A percentile compares a stretch with the other conserved stretches of the same genome.
phyloP scores from a whole-genome alignment of 1,140 invertebrate species.

The Rhagoletis zephyria region DNA sequence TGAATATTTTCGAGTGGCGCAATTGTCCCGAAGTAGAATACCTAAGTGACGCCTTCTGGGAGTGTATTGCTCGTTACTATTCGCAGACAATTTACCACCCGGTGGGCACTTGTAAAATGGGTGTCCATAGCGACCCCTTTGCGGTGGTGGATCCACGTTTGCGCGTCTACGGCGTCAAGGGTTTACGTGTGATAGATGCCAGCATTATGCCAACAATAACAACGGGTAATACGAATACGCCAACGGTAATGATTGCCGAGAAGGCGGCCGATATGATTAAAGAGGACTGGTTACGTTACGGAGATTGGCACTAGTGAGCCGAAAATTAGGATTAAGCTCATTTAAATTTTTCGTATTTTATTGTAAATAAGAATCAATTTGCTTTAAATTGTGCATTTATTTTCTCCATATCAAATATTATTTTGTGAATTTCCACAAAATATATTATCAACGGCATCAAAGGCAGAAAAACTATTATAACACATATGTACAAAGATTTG shows the following conservation, averaged over 20 bases:
- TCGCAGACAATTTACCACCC: conserved; percentile 82
- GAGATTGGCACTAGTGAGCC: neutral
- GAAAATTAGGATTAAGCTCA: too few species aligned
- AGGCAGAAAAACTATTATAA: too few species aligned
- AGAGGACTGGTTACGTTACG: conserved; percentile 72
- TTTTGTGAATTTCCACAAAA: too few species aligned
- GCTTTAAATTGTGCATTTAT: too few species aligned
- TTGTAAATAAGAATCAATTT: too few species aligned
- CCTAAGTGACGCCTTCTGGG: conserved; percentile 78
- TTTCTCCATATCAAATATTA: too few species aligned
- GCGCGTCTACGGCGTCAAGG: conserved; percentile 77
- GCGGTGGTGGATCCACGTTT: conserved; percentile 79
- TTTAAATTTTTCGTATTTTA: too few species aligned
- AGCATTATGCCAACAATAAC: conserved; percentile 82
- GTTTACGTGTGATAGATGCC: conserved; percentile 80
- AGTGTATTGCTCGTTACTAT: conserved; percentile 80
- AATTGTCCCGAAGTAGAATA: conserved; percentile 75
- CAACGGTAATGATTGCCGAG: conserved; percentile 82
- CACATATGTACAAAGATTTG: too few species aligned
- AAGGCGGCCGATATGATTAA: conserved; percentile 81
- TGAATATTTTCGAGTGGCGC: conserved; percentile 78
- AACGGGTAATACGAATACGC: conserved; percentile 82
- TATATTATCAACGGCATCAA: too few species aligned
- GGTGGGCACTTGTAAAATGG: conserved; percentile 80
- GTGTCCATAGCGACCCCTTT: conserved; percentile 74